Percentiles rank a stretch among this genome's conserved stretches.
Conservation (phyloP, 2,888 invertebrate species). For the Drosophila buzzatii region DNA sequence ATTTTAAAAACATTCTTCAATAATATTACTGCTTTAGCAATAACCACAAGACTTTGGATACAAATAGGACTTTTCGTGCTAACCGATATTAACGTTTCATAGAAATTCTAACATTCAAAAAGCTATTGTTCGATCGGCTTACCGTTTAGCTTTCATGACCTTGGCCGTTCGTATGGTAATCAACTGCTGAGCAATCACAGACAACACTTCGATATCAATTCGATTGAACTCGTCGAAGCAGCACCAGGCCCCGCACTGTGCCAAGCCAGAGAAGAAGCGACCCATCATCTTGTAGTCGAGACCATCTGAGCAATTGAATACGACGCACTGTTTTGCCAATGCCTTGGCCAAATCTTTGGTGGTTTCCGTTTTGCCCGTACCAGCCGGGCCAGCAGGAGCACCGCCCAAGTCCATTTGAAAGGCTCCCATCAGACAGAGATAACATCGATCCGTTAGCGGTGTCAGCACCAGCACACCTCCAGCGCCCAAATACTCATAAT, state of each 20-base stretch:
- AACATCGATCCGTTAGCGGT: slow-evolving; percentile 94
- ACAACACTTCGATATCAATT: slow-evolving; percentile 95
- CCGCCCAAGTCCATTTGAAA: slow-evolving; percentile 94
- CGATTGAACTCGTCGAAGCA: slow-evolving; percentile 97
- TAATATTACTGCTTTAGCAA: too few relatives aligned
- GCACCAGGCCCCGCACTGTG: slow-evolving; percentile 96
- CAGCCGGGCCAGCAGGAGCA: slow-evolving; percentile 95
- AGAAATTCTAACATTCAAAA: neutral
- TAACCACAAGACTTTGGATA: neutral
- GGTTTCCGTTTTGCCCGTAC: slow-evolving; percentile 96
- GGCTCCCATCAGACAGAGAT: slow-evolving; percentile 95
- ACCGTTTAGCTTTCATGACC: slow-evolving; percentile 87
- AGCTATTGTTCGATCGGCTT: slow-evolving; percentile 8
- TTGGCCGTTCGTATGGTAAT: slow-evolving; percentile 95
- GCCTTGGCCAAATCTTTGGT: slow-evolving; percentile 96
- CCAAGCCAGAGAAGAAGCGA: slow-evolving; percentile 94
- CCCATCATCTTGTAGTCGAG: slow-evolving; percentile 89
- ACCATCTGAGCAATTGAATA: slow-evolving; percentile 96
- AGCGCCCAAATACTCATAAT: slow-evolving; percentile 96
- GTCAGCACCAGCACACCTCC: slow-evolving; percentile 94
- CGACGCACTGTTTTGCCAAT: slow-evolving; percentile 94
- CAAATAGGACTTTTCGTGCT: neutral
- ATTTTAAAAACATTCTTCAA: too few relatives aligned
- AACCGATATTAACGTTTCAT: neutral
- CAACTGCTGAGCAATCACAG: slow-evolving; percentile 95